Conservation (phyloP, 2,113 vertebrate species). For the Jaculus jaculus region DNA sequence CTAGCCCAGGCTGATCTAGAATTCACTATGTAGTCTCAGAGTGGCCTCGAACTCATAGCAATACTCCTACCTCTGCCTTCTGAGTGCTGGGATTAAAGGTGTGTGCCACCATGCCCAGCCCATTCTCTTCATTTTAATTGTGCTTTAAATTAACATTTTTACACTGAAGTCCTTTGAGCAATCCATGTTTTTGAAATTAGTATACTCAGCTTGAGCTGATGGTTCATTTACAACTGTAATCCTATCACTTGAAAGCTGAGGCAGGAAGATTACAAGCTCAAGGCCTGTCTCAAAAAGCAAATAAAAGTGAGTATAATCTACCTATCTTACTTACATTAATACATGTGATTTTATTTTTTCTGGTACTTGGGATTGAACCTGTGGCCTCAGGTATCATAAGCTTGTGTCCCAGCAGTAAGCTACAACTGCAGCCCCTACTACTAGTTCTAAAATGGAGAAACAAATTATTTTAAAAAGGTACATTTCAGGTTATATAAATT, state of each 20-base stretch:
- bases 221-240: neutral
- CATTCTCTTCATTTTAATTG: neutral
- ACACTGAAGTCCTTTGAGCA: neutral
- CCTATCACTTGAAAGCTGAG: neutral
- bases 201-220: neutral
- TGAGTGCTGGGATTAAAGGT: too few species aligned
- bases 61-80: too few species aligned
- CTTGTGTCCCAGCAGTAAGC: neutral
- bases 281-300: neutral
- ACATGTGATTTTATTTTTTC: neutral
- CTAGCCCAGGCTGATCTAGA: too few species aligned
- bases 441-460: constrained; percentile 39
- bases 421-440: neutral
- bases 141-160: constrained; percentile 4
- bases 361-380: neutral
- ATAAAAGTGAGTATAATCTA: neutral
- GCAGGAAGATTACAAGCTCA: neutral
- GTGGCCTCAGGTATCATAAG: neutral
- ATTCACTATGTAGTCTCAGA: too few species aligned
- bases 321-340: constrained; percentile 46
- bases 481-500: neutral
- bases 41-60: too few species aligned
- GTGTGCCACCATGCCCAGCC: too few species aligned
- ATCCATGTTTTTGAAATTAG: constrained; percentile 8
- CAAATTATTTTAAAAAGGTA: neutral